phyloP scores from a whole-genome alignment of 2,113 vertebrate species.

The Numenius arquata region DNA sequence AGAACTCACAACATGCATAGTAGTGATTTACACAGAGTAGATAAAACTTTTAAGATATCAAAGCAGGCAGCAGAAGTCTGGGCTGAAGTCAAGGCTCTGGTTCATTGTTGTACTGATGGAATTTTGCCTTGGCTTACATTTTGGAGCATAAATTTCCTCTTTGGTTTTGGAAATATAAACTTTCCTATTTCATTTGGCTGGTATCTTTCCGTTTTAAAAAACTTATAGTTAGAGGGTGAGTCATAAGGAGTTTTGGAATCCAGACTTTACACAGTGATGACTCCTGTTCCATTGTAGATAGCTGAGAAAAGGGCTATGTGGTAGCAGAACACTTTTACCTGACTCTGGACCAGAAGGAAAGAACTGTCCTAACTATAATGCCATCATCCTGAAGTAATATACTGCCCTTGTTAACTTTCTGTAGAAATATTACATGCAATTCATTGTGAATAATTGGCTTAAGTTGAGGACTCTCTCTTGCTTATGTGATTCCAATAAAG shows the following conservation, averaged over 20 bases:
- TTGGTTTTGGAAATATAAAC: conserved; percentile 21
- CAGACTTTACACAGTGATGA: background rate
- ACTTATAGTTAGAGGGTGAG: background rate
- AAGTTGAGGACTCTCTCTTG: background rate
- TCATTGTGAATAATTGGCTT: background rate
- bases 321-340: background rate
- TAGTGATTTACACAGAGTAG: background rate
- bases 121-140: conserved; percentile 30
- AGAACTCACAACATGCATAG: background rate
- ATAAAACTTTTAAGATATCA: background rate
- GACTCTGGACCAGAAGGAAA: background rate
- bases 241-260: background rate
- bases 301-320: background rate
- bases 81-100: background rate
- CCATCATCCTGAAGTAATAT: background rate
- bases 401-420: background rate
- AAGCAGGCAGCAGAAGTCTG: background rate
- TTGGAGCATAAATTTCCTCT: background rate
- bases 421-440: background rate
- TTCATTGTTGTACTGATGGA: background rate
- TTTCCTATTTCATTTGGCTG: conserved; percentile 15
- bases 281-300: background rate
- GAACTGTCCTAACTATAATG: background rate
- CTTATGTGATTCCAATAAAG: background rate
- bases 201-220: conserved; percentile 16